These are phyloP conservation scores for Opisthocomus hoazin DNA, from an alignment of 2,113 vertebrate species.

Conservation along the genomic window DNA sequence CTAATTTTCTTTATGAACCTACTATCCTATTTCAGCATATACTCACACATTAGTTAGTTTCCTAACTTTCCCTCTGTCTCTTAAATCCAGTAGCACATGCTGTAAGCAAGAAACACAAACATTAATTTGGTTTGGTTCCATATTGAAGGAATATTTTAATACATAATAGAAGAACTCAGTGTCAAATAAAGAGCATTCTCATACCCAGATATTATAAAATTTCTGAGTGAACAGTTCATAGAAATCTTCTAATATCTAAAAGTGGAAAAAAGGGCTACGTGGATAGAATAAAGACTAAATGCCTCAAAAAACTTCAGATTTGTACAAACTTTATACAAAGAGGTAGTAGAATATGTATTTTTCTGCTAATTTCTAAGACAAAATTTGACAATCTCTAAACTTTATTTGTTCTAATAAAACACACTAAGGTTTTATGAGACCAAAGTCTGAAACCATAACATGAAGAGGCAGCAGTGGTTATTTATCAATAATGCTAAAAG, in stretches of 20 bases:
- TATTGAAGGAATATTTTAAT: neutral
- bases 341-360: neutral
- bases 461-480: neutral
- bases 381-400: neutral
- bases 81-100: neutral
- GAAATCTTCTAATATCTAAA: neutral
- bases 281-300: neutral
- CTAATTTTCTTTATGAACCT: neutral
- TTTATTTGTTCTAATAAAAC: neutral
- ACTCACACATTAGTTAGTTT: neutral
- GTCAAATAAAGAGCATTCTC: neutral
- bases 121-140: neutral
- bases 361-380: neutral
- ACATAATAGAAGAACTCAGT: neutral
- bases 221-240: neutral
- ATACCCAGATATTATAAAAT: neutral
- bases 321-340: neutral
- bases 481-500: neutral
- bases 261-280: neutral
- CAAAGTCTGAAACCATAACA: neutral
- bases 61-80: neutral
- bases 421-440: neutral
- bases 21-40: neutral
- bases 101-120: neutral
- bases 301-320: neutral